Evolutionary conservation across 2,113 vertebrate species (phyloP), one percentile per base, ranked within the genome.

Genomic region (Amblyornis subalaris): DNA sequence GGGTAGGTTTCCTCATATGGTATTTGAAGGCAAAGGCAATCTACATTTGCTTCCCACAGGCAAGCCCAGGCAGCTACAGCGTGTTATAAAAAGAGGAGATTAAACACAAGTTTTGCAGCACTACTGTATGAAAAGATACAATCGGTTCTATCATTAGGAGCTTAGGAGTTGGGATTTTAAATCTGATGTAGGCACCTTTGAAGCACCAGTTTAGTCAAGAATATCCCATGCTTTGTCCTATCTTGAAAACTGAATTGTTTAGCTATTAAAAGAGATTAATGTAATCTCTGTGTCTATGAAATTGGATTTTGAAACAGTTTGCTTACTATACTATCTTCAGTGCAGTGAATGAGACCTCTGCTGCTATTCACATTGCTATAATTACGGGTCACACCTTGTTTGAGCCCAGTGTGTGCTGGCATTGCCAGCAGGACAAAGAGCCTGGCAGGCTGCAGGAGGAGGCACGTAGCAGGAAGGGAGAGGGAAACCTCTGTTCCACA

Each of bases 161-260:
- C n/a, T 91, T 89, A 94, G 72, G 69, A 81, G 84, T 85, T 67
- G 45, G 86, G 83, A 74, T 88, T 90, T 81, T 60, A 92, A 94
- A 90, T 80, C 75, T 91, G 93, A 86, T 89, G 89, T 79, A 81
- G 45, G 88, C 80, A 81, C 93, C 87, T 96, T 89, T 92, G 86
- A 96, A 92, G 73, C 53, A 65, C 44, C 61, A 69, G 80, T 94
- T 93, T 86, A 89, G 89, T 94, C 48, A 95, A 78, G 93, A 95
- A 88, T 81, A 96, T 90, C 76, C 91, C 45, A 48, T 91, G 85
- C 48, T 91, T 96, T 95, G 93, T 93, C 69, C 79, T 93, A 57
- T 95, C 95, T 97, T 93, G 90, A 93, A 94, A 97, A 95, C 25
- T 2, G 79, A 93, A 94, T 94, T 96, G 90, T 94, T 93, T 91